A percentile compares a stretch with the other conserved stretches of the same genome.
These are phyloP conservation scores for Epinotia brunnichana DNA, from an alignment of 2,888 invertebrate genomes.

Conservation along the genomic window DNA sequence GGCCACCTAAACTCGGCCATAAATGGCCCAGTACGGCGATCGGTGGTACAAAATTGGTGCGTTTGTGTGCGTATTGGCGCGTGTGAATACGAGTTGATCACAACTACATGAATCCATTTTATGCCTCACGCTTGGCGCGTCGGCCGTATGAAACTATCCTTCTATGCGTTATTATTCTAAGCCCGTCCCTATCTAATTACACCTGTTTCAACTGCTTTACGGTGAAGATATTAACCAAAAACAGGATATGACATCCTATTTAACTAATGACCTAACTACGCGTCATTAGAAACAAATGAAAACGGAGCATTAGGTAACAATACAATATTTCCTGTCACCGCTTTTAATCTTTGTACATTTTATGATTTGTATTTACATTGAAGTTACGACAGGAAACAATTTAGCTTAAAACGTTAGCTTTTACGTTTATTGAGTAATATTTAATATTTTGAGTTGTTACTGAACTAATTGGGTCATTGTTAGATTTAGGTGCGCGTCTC, in stretches of 20 bases:
- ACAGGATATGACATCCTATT: conserved; percentile 49
- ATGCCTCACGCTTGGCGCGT: no score
- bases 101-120: no score
- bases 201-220: conserved; percentile 36
- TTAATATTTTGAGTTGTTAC: background rate
- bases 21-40: no score
- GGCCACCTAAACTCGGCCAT: no score
- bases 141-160: no score
- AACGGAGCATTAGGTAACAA: conserved; percentile 46
- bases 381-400: conserved; percentile 4
- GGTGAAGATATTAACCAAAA: conserved; percentile 39
- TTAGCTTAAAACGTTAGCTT: background rate
- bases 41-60: no score
- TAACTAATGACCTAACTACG: conserved; percentile 45
- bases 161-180: no score
- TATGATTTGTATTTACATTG: background rate
- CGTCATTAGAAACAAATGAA: conserved; percentile 45
- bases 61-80: no score
- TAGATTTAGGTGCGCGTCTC: no score
- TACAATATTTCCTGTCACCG: conserved; percentile 43
- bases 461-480: no score
- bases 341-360: conserved; percentile 2
- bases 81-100: no score
- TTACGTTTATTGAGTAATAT: background rate
- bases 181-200: conserved; percentile 39